These are phyloP conservation scores for silkworm (Bombyx mori) DNA, from an alignment of 1,140 invertebrate species.

Conservation along the genomic window ASM3026992v2 NC_085108.1:6343501-6344000, in stretches of 20 bases:
- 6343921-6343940: too few species aligned
- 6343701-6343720: neutral
- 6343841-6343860: too few species aligned
- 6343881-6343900: too few species aligned
- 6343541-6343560: slow-evolving; percentile 2
- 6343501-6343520: too few species aligned
- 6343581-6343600: neutral
- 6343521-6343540: too few species aligned
- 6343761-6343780: slow-evolving; percentile 1
- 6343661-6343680: slow-evolving; percentile 4
- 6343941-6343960: too few species aligned
- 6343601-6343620: neutral
- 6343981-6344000: too few species aligned
- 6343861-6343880: too few species aligned
- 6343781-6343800: neutral
- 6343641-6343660: slow-evolving; percentile 5
- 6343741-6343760: slow-evolving; percentile 4
- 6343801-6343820: too few species aligned
- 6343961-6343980: too few species aligned
- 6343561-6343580: slow-evolving; percentile 1
- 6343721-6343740: slow-evolving; percentile 2
- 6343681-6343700: slow-evolving; percentile 3
- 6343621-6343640: neutral
- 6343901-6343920: too few species aligned
- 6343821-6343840: too few species aligned